phyloP scores from a whole-genome alignment of 2,888 invertebrate genomes.

The Biston stratarius region DNA sequence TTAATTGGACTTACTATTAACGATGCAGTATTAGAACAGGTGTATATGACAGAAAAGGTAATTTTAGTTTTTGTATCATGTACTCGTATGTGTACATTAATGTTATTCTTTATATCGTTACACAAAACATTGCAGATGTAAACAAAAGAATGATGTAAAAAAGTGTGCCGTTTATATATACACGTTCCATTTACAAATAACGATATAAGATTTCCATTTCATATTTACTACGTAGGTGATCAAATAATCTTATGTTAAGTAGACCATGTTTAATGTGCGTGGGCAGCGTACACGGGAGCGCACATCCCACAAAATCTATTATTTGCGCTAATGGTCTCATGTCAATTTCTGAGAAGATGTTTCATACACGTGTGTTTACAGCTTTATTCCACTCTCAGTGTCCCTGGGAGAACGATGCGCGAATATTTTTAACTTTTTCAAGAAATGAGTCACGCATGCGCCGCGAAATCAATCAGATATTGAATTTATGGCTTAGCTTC shows the following conservation, averaged over 20 bases:
- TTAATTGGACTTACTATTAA: not conserved
- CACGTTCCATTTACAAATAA: not conserved
- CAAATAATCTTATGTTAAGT: slow-evolving; percentile 13
- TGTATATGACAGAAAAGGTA: not conserved
- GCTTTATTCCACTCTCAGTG: slow-evolving; percentile 59
- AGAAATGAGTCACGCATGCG: slow-evolving; percentile 58
- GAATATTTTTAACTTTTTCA: slow-evolving; percentile 69
- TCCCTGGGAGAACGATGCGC: slow-evolving; percentile 68
- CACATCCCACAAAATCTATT: slow-evolving; percentile 46
- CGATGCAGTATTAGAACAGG: not conserved
- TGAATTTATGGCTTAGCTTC: slow-evolving; percentile 5
- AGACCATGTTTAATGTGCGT: slow-evolving; percentile 22
- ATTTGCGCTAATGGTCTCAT: slow-evolving; percentile 58
- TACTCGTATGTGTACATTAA: not conserved
- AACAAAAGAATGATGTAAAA: not conserved
- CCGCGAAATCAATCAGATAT: slow-evolving; percentile 29
- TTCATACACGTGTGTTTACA: slow-evolving; percentile 65
- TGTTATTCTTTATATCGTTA: not conserved
- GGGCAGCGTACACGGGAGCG: slow-evolving; percentile 37
- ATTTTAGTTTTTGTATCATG: not conserved
- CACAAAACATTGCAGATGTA: not conserved
- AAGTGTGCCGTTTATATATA: not conserved
- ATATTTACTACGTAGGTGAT: not conserved
- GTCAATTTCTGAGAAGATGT: slow-evolving; percentile 69
- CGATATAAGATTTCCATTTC: slow-evolving; percentile 12